Percentiles rank a stretch among this genome's conserved stretches.
These are phyloP conservation scores for Maccullochella peelii DNA, from an alignment of 2,113 vertebrate species.

Conservation along the genomic window DNA sequence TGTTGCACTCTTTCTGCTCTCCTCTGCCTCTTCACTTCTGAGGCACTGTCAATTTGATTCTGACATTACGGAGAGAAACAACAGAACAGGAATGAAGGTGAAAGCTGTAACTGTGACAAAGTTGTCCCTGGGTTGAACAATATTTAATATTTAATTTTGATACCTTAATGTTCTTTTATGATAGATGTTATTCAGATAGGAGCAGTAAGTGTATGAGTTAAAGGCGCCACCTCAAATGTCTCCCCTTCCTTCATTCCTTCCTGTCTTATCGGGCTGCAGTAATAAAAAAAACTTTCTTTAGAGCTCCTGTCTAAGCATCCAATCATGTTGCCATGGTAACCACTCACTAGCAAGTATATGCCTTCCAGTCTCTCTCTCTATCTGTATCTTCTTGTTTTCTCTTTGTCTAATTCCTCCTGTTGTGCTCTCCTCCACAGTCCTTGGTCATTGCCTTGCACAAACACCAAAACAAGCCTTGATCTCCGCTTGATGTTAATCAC, in stretches of 20 bases:
- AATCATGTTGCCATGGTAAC: constrained; percentile 80
- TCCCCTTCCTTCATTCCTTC: constrained; percentile 29
- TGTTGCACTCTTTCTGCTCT: neutral
- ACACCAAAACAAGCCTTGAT: constrained; percentile 37
- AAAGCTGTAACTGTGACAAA: constrained; percentile 4
- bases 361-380: constrained; percentile 21
- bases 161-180: neutral
- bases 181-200: neutral
- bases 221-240: constrained; percentile 27
- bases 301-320: constrained; percentile 64
- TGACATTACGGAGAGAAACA: constrained; percentile 5
- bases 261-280: constrained; percentile 42
- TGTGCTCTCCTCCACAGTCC: constrained; percentile 8
- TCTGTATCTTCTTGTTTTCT: constrained; percentile 37
- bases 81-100: neutral
- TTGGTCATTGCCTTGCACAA: constrained; percentile 3
- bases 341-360: constrained; percentile 51
- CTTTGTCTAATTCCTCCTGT: constrained; percentile 21
- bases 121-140: constrained; percentile 20
- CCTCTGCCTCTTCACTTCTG: too few species aligned
- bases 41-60: neutral
- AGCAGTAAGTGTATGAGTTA: neutral
- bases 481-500: constrained; percentile 39
- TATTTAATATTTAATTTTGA: constrained; percentile 31
- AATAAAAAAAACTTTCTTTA: constrained; percentile 69